Conservation (phyloP, 1,140 invertebrate genomes). For the Drosophila rufa region DNA sequence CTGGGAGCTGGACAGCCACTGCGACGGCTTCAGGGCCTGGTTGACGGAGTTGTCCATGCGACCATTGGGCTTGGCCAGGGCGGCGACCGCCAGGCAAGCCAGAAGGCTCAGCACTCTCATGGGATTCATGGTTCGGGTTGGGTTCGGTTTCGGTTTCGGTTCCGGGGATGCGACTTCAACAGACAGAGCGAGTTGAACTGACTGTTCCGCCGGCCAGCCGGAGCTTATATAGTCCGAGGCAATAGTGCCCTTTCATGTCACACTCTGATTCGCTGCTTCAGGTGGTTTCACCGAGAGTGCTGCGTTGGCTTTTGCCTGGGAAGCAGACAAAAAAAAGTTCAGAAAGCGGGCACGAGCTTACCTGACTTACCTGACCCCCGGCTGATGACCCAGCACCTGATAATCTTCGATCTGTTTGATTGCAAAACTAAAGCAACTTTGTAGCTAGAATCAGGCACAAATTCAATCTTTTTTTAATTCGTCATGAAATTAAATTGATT, state of each 20-base stretch:
- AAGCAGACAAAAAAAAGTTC: neutral
- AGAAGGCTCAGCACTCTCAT: slow-evolving; percentile 68
- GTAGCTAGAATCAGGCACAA: neutral
- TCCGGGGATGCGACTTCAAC: slow-evolving; percentile 44
- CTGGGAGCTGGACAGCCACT: slow-evolving; percentile 61
- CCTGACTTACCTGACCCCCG: slow-evolving; percentile 18
- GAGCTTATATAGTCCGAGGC: slow-evolving; percentile 41
- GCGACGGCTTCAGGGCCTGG: slow-evolving; percentile 67
- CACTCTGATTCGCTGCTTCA: slow-evolving; percentile 41
- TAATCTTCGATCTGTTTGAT: slow-evolving; percentile 32
- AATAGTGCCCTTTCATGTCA: slow-evolving; percentile 7
- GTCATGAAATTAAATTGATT: slow-evolving; percentile 6
- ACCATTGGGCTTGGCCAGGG: slow-evolving; percentile 46
- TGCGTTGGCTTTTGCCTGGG: slow-evolving; percentile 12
- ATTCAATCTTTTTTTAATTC: neutral
- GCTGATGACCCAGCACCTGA: slow-evolving; percentile 40
- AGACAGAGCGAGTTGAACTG: slow-evolving; percentile 64
- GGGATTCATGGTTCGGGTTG: slow-evolving; percentile 62
- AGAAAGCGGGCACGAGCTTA: slow-evolving; percentile 1
- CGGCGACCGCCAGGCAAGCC: slow-evolving; percentile 61
- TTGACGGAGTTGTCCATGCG: slow-evolving; percentile 51
- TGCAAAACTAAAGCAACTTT: slow-evolving; percentile 25
- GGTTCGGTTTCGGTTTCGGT: slow-evolving; percentile 11
- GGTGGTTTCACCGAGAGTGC: slow-evolving; percentile 8
- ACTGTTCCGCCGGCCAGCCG: neutral